Evolutionary conservation across 2,888 invertebrate species (phyloP).

Genomic region (Papilio protenor): DNA sequence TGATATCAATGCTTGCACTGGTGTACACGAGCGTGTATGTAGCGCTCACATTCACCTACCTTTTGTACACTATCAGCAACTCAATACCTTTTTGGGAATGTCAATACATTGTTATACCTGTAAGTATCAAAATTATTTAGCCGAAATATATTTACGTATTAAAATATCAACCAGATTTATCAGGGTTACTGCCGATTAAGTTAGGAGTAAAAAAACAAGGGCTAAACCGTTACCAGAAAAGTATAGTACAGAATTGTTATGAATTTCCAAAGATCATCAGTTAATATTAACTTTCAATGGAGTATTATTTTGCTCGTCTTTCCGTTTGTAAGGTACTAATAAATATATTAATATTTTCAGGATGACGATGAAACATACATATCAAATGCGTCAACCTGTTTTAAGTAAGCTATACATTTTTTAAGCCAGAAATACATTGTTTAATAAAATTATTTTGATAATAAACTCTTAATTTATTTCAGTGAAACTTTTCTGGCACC

Average conservation of each 20-base stretch:
- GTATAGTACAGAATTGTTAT: too few relatives aligned
- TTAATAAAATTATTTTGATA: background rate
- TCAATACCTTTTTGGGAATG: conserved; percentile 84
- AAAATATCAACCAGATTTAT: too few relatives aligned
- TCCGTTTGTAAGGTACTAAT: background rate
- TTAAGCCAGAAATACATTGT: background rate
- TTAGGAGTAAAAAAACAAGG: too few relatives aligned
- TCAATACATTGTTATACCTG: conserved; percentile 66
- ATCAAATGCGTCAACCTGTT: conserved; percentile 50
- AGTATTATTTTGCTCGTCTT: too few relatives aligned
- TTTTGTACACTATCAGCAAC: conserved; percentile 83
- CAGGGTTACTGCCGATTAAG: too few relatives aligned
- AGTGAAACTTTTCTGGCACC: conserved; percentile 70
- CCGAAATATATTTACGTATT: background rate
- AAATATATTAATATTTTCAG: conserved; percentile 44
- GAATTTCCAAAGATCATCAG: too few relatives aligned
- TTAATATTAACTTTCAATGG: too few relatives aligned
- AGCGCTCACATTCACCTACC: conserved; percentile 81
- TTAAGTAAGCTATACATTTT: conserved; percentile 59
- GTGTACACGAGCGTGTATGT: conserved; percentile 85
- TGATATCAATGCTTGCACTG: conserved; percentile 81
- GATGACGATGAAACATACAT: conserved; percentile 44
- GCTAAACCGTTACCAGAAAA: too few relatives aligned
- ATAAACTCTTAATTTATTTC: conserved; percentile 49
- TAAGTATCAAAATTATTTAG: conserved; percentile 57